Conservation (phyloP, 2,888 invertebrate genomes). For the Timema podura region DNA sequence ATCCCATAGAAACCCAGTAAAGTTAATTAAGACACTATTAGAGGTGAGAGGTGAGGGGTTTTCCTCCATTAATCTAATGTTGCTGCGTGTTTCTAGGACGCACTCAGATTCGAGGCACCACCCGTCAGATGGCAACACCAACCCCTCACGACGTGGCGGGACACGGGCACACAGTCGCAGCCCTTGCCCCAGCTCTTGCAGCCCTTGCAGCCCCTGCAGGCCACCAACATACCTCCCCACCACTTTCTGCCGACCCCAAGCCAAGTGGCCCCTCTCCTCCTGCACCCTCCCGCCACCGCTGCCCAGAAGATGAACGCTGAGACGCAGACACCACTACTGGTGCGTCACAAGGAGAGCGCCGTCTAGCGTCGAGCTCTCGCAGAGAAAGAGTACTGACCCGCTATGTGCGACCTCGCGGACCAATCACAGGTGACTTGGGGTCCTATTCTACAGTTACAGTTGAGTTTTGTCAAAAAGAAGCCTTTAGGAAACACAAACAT, state of each 20-base stretch:
- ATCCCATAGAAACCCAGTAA: no score
- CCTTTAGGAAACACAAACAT: no score
- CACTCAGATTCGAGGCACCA: conserved; percentile 15
- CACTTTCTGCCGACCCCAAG: no score
- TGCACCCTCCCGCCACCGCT: conserved; percentile 13
- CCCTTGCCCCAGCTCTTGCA: conserved; percentile 5
- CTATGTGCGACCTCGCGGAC: no score
- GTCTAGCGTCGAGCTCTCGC: conserved; percentile 27
- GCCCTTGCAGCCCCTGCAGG: neutral
- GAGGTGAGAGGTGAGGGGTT: no score
- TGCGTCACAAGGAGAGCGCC: conserved; percentile 32
- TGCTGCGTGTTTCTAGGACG: conserved; percentile 1
- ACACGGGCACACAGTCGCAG: conserved; percentile 7
- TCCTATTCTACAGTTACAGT: no score
- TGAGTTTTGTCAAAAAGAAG: no score
- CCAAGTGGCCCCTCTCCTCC: neutral
- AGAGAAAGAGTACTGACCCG: neutral
- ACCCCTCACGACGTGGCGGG: conserved; percentile 20
- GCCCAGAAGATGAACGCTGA: conserved; percentile 28
- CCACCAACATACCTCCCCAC: neutral
- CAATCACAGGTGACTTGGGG: no score
- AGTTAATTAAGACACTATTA: no score
- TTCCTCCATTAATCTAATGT: no score
- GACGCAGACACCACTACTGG: conserved; percentile 30
- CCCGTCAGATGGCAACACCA: conserved; percentile 27